Percentiles rank a stretch among this genome's conserved stretches.
Evolutionary conservation across 2,113 vertebrate genomes (phyloP).

Genomic region (Nothoprocta pentlandii): DNA sequence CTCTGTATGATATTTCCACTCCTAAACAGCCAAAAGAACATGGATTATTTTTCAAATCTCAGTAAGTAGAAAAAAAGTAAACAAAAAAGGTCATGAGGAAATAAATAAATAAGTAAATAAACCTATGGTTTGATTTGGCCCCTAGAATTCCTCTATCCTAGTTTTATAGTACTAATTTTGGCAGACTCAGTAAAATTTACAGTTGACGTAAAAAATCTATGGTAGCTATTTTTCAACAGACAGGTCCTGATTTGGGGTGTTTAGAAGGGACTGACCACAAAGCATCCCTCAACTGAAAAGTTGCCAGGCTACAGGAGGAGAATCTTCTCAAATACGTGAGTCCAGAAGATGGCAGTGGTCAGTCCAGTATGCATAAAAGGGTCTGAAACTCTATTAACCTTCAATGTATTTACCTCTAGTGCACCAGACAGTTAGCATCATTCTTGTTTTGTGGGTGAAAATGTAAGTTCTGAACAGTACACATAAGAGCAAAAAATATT

Average conservation of each 20-base stretch:
- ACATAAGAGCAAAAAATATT: background rate
- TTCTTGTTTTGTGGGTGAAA: background rate
- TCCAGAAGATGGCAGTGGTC: background rate
- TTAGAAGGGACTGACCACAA: background rate
- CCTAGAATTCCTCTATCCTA: background rate
- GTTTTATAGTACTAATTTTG: background rate
- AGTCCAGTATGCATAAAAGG: rapidly evolving
- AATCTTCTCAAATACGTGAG: background rate
- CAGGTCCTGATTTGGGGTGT: background rate
- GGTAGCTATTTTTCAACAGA: background rate
- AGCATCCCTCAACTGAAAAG: background rate
- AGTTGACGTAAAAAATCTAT: background rate
- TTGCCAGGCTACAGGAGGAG: rapidly evolving
- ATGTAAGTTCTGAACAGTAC: background rate
- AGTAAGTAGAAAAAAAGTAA: background rate
- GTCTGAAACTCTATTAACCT: background rate
- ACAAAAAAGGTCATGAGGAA: background rate
- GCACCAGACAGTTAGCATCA: background rate
- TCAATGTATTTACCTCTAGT: background rate
- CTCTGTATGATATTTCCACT: background rate
- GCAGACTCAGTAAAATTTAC: background rate
- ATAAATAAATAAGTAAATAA: background rate
- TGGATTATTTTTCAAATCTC: background rate
- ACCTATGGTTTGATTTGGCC: background rate
- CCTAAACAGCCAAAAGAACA: background rate